Percentiles rank a stretch among this genome's conserved stretches.
Conservation (phyloP, 1,140 invertebrate genomes). For the Drosophila pruinosa region DNA sequence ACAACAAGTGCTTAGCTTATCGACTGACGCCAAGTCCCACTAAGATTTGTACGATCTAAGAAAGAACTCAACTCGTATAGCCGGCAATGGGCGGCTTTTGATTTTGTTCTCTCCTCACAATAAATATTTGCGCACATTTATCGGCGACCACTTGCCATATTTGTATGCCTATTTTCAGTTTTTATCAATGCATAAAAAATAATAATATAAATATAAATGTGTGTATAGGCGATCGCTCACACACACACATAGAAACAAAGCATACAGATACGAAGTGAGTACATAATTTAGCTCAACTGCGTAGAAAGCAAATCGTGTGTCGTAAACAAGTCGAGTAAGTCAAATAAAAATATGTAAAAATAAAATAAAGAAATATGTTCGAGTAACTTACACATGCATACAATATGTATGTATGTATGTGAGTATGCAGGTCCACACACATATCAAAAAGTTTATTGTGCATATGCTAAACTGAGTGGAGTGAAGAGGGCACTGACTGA, state of each 20-base stretch:
- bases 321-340: slow-evolving; percentile 67
- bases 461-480: background rate
- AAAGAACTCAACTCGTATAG: background rate
- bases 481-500: background rate
- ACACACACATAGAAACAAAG: background rate
- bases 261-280: slow-evolving; percentile 12
- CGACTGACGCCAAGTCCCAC: background rate
- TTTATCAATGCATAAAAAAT: slow-evolving; percentile 65
- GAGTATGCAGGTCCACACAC: slow-evolving; percentile 4
- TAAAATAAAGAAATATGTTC: slow-evolving; percentile 44
- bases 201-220: slow-evolving; percentile 14
- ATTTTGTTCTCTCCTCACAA: background rate
- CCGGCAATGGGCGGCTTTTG: background rate
- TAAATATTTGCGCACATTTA: slow-evolving; percentile 46
- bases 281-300: slow-evolving; percentile 62
- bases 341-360: slow-evolving; percentile 50
- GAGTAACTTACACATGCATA: too few relatives aligned
- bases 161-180: slow-evolving; percentile 53
- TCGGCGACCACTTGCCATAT: slow-evolving; percentile 45
- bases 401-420: slow-evolving; percentile 5
- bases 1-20: too few relatives aligned
- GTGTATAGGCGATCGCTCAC: slow-evolving; percentile 4
- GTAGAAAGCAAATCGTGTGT: slow-evolving; percentile 72
- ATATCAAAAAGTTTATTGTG: slow-evolving; percentile 27
- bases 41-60: background rate